A percentile compares a stretch with the other conserved stretches of the same genome.
Conservation (phyloP, 2,113 vertebrate species). For the Poeciliopsis retropinna region DNA sequence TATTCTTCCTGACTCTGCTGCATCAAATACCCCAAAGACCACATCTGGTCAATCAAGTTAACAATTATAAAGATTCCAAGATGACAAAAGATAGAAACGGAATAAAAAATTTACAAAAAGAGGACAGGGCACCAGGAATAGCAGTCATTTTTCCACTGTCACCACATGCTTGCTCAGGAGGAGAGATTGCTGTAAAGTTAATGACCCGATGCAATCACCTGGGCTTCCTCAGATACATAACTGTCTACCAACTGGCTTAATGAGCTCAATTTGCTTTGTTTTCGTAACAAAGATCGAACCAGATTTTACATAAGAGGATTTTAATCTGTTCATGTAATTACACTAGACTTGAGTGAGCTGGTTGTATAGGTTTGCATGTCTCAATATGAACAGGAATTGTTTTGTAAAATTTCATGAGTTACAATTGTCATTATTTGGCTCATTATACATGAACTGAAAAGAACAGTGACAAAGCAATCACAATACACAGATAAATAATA, state of each 20-base stretch:
- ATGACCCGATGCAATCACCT: background rate
- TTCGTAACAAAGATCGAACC: background rate
- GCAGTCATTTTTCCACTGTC: background rate
- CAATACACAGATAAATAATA: no score
- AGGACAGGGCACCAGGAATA: background rate
- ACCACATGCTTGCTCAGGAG: background rate
- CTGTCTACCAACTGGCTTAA: background rate
- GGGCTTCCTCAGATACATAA: background rate
- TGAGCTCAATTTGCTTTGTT: background rate
- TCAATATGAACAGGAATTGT: background rate
- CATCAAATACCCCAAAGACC: background rate
- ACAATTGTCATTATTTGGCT: background rate
- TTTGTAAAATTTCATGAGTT: background rate
- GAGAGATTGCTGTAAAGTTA: background rate
- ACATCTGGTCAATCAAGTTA: background rate
- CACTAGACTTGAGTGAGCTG: background rate
- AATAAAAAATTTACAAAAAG: background rate
- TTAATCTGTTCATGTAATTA: background rate
- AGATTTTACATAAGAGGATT: background rate
- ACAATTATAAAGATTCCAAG: background rate
- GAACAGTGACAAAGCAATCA: no score
- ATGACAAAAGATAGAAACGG: background rate
- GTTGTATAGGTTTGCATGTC: background rate
- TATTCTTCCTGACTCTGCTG: background rate
- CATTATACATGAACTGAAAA: no score